These are phyloP conservation scores for Chamaea fasciata DNA, from an alignment of 2,113 vertebrate genomes.

Conservation along the genomic window DNA sequence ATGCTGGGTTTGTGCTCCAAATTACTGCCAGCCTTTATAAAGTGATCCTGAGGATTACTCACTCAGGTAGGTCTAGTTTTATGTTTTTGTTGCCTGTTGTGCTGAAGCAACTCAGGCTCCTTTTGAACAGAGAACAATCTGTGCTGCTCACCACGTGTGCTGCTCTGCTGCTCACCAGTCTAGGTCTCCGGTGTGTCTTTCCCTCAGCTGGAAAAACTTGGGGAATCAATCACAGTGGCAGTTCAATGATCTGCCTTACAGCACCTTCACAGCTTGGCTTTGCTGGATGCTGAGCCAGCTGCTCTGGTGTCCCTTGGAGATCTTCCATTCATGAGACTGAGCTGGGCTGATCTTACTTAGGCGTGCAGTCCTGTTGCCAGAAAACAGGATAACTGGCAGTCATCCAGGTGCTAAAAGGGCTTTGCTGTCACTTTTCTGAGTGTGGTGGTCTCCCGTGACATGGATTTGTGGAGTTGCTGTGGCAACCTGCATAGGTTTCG, in stretches of 20 bases:
- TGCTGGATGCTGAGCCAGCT: neutral
- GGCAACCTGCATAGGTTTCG: neutral
- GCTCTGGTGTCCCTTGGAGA: neutral
- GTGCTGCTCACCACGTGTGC: neutral
- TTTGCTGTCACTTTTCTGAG: neutral
- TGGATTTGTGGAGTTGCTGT: neutral
- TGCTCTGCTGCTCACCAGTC: neutral
- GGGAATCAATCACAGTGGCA: neutral
- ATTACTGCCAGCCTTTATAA: neutral
- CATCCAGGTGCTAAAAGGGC: neutral
- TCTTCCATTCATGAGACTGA: neutral
- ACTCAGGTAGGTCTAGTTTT: neutral
- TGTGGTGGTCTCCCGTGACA: neutral
- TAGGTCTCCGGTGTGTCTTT: fast-evolving
- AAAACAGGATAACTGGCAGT: neutral
- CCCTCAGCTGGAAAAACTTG: neutral
- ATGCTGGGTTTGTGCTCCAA: neutral
- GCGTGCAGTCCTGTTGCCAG: neutral
- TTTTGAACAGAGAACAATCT: neutral
- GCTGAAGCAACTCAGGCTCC: neutral
- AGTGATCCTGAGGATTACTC: neutral
- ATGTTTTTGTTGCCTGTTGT: neutral
- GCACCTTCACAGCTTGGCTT: neutral
- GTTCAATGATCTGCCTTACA: neutral
- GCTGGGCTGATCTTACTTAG: neutral